Conservation (phyloP, 1,140 invertebrate genomes). For the Condylostylus longicornis region DNA sequence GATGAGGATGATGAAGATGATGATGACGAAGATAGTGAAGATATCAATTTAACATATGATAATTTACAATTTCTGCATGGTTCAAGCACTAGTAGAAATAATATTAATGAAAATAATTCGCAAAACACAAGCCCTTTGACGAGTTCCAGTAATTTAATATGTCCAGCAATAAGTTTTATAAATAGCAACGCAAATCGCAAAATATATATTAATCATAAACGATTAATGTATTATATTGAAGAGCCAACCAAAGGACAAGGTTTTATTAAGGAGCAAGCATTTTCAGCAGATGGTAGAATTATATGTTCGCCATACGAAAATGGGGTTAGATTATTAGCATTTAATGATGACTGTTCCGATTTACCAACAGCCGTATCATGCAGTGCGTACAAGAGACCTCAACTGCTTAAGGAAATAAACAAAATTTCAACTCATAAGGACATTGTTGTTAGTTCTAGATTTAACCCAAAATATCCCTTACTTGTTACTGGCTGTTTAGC, state of each 20-base stretch:
- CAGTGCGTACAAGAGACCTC: conserved; percentile 23
- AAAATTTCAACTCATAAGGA: conserved; percentile 60
- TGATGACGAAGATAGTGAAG: background rate
- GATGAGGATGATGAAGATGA: background rate
- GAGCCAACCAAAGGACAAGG: conserved; percentile 79
- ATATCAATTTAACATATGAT: background rate
- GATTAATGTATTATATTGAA: conserved; percentile 70
- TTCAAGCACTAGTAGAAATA: background rate
- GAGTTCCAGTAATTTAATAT: conserved; percentile 2
- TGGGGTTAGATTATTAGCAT: conserved; percentile 67
- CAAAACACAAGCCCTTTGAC: no score
- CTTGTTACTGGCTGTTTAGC: conserved; percentile 77
- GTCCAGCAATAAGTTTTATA: conserved; percentile 12
- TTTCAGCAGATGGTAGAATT: conserved; percentile 72
- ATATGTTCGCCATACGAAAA: conserved; percentile 79
- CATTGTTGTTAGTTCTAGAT: conserved; percentile 81
- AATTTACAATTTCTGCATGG: no score
- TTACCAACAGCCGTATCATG: conserved; percentile 42
- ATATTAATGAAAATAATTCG: background rate
- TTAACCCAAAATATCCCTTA: conserved; percentile 69
- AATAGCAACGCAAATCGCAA: conserved; percentile 7
- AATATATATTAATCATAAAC: conserved; percentile 56
- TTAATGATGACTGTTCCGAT: conserved; percentile 63
- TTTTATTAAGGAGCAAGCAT: conserved; percentile 77
- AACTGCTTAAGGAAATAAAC: conserved; percentile 43